Conservation (phyloP, 2,113 vertebrate species). For the Synodontis membranacea region DNA sequence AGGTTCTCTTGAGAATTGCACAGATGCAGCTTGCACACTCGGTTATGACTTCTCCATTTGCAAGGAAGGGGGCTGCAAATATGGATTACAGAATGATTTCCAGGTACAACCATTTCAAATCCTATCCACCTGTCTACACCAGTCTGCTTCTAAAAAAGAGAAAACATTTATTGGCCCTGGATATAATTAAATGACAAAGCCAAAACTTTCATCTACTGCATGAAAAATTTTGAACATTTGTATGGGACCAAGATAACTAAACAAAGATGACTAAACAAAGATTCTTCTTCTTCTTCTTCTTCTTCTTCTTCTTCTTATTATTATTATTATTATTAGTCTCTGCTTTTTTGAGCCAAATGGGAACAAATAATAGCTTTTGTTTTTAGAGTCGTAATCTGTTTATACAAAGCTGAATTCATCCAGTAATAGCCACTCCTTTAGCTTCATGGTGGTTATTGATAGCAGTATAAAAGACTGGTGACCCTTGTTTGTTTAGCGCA, state of each 20-base stretch:
- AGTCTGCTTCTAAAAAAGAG: not conserved
- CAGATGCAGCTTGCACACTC: conserved; percentile 86
- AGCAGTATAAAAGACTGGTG: conserved; percentile 30
- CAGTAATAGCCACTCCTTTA: not conserved
- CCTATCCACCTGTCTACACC: not conserved
- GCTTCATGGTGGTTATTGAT: not conserved
- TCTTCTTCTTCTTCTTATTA: not conserved
- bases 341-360: not conserved
- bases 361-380: not conserved
- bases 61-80: conserved; percentile 76
- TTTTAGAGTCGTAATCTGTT: not conserved
- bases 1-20: conserved; percentile 83
- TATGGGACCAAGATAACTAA: not conserved
- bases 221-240: not conserved
- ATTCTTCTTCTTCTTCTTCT: too few species aligned
- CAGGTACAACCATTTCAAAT: conserved; percentile 71
- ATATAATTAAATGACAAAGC: not conserved
- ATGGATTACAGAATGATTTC: conserved; percentile 89
- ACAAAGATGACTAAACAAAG: too few species aligned
- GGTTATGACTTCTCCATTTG: conserved; percentile 94
- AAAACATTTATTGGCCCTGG: not conserved
- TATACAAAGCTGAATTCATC: not conserved
- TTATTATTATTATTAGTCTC: not conserved
- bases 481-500: not conserved
- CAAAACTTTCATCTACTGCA: not conserved